Conservation (phyloP, 30 jellyfish, hydroid and myxozoan genomes). For the Rhopilema esculentum region DNA sequence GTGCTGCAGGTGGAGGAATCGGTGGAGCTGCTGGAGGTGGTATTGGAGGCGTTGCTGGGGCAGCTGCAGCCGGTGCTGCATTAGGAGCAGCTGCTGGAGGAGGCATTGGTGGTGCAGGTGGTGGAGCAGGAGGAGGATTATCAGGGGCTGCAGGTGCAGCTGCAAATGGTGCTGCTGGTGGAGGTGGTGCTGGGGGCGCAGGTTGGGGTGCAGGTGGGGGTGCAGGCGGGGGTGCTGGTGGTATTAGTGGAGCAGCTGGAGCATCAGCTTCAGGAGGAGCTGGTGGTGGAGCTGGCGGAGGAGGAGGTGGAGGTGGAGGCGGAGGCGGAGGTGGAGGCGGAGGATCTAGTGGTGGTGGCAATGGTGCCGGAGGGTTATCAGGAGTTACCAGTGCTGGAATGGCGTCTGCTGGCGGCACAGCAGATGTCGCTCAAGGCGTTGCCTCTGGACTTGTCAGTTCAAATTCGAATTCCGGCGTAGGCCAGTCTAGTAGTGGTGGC, state of each 20-base stretch:
- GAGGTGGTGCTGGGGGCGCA: constrained; percentile 28
- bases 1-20: constrained; percentile 25
- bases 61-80: constrained; percentile 53
- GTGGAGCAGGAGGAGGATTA: constrained; percentile 43
- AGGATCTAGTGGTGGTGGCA: constrained; percentile 59
- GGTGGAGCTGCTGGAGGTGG: constrained; percentile 51
- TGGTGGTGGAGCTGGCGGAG: constrained; percentile 71
- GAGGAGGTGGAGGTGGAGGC: constrained; percentile 58
- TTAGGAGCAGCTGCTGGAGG: constrained; percentile 56
- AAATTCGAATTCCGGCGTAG: constrained; percentile 47
- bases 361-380: constrained; percentile 72
- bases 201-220: constrained; percentile 56
- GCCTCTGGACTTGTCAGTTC: constrained; percentile 53
- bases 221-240: constrained; percentile 53
- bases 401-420: constrained; percentile 63
- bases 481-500: constrained; percentile 15
- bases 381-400: constrained; percentile 68
- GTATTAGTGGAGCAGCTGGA: constrained; percentile 41
- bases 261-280: constrained; percentile 51
- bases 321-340: constrained; percentile 66
- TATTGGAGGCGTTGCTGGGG: constrained; percentile 67
- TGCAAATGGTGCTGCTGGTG: constrained; percentile 40
- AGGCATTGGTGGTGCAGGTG: constrained; percentile 50
- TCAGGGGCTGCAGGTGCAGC: constrained; percentile 56
- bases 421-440: constrained; percentile 69